Conservation (phyloP, 1,140 invertebrate species). For the Subanguina moxae region DNA sequence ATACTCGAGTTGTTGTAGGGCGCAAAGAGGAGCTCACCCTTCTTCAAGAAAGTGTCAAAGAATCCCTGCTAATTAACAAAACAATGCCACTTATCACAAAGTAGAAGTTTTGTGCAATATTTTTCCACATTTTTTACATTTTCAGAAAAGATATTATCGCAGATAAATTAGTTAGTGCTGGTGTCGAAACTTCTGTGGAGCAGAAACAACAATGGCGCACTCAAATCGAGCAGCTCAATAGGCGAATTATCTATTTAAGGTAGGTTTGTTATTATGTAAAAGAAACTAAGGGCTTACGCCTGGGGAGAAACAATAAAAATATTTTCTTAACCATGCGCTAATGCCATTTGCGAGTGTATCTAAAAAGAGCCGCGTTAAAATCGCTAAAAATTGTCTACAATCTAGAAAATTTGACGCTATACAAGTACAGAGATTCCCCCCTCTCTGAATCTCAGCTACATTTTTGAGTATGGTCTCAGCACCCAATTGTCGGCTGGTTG, state of each 20-base stretch:
- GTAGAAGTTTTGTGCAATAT: neutral
- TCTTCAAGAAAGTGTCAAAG: conserved; percentile 15
- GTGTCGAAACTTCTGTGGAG: conserved; percentile 25
- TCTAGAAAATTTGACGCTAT: too few relatives aligned
- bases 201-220: conserved; percentile 20
- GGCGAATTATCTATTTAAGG: conserved; percentile 24
- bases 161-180: conserved; percentile 14
- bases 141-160: conserved; percentile 29
- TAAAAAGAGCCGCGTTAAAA: too few relatives aligned
- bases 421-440: too few relatives aligned
- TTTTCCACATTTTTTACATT: neutral
- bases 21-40: conserved; percentile 17
- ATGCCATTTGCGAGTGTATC: too few relatives aligned
- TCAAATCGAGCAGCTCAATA: conserved; percentile 28
- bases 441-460: too few relatives aligned
- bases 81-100: conserved; percentile 16
- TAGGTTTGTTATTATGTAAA: neutral
- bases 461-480: too few relatives aligned
- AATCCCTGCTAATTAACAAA: conserved; percentile 21
- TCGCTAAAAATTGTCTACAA: too few relatives aligned
- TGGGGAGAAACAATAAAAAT: too few relatives aligned
- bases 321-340: too few relatives aligned
- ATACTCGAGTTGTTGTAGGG: conserved; percentile 10
- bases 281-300: too few relatives aligned
- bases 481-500: too few relatives aligned